Percentiles rank a stretch among this genome's conserved stretches.
Evolutionary conservation across 2,888 invertebrate species (phyloP).

Genomic region (Rhogogaster chlorosoma): DNA sequence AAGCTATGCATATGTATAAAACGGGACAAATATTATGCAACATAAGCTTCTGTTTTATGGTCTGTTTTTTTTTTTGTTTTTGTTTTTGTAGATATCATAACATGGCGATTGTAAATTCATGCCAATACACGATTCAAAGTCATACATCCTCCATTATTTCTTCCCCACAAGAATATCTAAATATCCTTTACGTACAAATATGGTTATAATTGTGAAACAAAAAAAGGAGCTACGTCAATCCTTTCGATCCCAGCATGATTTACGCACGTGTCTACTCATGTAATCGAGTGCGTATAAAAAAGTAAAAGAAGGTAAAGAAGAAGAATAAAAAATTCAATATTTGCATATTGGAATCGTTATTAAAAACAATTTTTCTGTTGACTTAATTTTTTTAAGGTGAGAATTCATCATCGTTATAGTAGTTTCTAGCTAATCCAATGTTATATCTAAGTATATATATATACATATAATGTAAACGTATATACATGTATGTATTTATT

Average conservation of each 20-base stretch:
- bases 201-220: not conserved
- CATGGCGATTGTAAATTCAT: not conserved
- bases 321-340: not conserved
- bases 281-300: not conserved
- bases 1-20: not conserved
- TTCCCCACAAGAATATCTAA: too few species aligned
- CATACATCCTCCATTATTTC: not conserved
- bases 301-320: not conserved
- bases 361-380: not conserved
- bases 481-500: not conserved
- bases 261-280: not conserved
- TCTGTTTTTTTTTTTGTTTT: not conserved
- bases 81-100: not conserved
- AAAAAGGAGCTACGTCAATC: not conserved
- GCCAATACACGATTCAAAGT: not conserved
- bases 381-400: not conserved
- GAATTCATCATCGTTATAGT: not conserved
- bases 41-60: not conserved
- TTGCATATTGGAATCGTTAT: not conserved
- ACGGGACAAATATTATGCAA: not conserved
- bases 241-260: not conserved
- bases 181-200: not conserved
- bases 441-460: not conserved
- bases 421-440: not conserved
- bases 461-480: too few species aligned